These are phyloP conservation scores for Reinhardtius hippoglossoides DNA, from an alignment of 2,113 vertebrate genomes.

Conservation along the genomic window DNA sequence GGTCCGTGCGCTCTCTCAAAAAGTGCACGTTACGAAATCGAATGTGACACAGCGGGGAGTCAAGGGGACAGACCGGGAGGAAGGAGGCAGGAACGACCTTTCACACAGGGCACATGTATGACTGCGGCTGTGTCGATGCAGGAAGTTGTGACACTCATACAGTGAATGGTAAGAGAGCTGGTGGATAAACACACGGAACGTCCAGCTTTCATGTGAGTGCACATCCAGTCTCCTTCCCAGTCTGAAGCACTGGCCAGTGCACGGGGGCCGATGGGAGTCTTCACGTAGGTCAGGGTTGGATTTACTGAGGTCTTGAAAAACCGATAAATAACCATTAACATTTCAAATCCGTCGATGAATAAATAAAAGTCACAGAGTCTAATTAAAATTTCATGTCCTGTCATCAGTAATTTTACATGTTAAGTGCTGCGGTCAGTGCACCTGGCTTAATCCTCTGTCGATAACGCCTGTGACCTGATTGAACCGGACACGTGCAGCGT, in stretches of 20 bases:
- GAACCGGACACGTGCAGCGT: background rate
- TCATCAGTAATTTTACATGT: background rate
- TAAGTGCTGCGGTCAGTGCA: background rate
- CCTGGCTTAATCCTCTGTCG: background rate
- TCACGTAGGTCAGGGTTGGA: background rate
- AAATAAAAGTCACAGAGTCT: background rate
- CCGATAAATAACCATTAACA: background rate
- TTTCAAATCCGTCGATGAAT: background rate
- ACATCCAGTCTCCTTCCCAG: too few relatives aligned
- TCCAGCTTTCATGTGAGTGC: too few relatives aligned
- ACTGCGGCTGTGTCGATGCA: background rate
- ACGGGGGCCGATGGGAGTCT: background rate
- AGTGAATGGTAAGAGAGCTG: background rate
- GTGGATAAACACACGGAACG: background rate
- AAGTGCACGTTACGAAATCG: constrained; percentile 21
- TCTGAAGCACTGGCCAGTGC: too few relatives aligned
- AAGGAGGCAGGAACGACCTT: background rate
- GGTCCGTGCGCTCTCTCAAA: constrained; percentile 14
- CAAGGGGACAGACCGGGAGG: background rate
- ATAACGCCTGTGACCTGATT: background rate
- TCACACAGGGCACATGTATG: background rate
- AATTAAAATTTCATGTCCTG: background rate
- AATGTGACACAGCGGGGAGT: constrained; percentile 36
- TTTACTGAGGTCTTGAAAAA: background rate
- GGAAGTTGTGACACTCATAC: background rate